phyloP scores from a whole-genome alignment of 2,888 invertebrate species.

The Oxystoma pomonae region DNA sequence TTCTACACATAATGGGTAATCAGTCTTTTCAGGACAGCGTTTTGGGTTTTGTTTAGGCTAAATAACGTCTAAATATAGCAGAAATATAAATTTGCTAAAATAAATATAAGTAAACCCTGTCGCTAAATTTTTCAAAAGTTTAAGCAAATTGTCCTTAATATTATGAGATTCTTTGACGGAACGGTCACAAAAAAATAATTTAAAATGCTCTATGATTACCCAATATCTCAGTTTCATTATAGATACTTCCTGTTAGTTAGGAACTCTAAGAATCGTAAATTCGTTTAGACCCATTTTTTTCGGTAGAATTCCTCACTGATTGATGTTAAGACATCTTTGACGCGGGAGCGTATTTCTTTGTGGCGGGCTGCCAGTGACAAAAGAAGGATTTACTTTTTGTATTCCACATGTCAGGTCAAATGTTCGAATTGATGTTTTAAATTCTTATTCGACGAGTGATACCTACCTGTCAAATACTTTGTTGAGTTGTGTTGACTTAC shows the following conservation, averaged over 20 bases:
- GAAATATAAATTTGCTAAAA: not conserved
- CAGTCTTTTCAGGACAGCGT: not conserved
- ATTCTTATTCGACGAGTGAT: not conserved
- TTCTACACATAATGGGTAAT: not conserved
- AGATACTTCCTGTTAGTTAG: too few species aligned
- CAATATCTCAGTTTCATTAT: too few species aligned
- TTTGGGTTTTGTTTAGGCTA: not conserved
- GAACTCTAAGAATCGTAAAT: not conserved
- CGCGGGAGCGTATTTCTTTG: not conserved
- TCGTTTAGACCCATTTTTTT: not conserved
- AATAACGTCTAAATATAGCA: not conserved
- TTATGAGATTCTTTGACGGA: too few species aligned
- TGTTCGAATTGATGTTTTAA: not conserved
- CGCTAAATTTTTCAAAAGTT: too few species aligned
- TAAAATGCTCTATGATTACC: too few species aligned
- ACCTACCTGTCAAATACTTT: too few species aligned
- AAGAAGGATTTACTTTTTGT: not conserved
- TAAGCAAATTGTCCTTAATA: too few species aligned
- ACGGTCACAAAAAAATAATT: too few species aligned
- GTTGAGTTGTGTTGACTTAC: too few species aligned
- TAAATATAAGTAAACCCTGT: too few species aligned
- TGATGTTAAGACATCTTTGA: not conserved
- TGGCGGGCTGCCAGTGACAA: not conserved
- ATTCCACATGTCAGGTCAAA: not conserved
- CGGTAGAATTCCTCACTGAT: not conserved